Evolutionary conservation across 2,797 vertebrate genomes (phyloP).

Genomic region (Enteromius anoplus): DNA sequence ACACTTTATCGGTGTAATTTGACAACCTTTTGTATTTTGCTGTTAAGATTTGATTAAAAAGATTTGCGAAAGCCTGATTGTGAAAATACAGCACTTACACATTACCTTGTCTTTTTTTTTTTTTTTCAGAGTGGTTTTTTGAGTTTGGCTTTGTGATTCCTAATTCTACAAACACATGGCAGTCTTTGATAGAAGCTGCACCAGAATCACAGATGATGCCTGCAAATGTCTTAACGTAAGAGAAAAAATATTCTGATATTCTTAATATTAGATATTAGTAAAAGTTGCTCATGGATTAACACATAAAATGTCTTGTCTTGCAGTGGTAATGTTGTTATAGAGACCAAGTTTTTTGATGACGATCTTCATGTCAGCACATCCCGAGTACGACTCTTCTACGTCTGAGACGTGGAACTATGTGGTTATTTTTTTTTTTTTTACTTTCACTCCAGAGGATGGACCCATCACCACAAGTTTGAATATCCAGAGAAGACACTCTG

Average conservation of each 20-base stretch:
- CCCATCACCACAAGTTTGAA: conserved; percentile 53
- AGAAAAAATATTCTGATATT: neutral
- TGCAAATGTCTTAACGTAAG: conserved; percentile 98
- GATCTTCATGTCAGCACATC: conserved; percentile 99
- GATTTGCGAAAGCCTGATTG: neutral
- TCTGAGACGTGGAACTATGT: conserved; percentile 76
- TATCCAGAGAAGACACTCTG: conserved; percentile 54
- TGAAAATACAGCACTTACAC: neutral
- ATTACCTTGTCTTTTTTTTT: conserved; percentile 48
- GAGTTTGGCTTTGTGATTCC: conserved; percentile 99
- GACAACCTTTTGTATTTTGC: neutral
- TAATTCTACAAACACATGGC: conserved; percentile 99
- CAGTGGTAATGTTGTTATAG: conserved; percentile 98
- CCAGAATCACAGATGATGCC: conserved; percentile 99
- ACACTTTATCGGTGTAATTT: neutral
- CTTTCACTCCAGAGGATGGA: conserved; percentile 49
- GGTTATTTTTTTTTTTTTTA: neutral
- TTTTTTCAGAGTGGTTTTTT: conserved; percentile 94
- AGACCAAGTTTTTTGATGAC: conserved; percentile 98
- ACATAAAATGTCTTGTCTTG: conserved; percentile 55
- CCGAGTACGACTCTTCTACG: conserved; percentile 97
- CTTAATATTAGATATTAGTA: neutral
- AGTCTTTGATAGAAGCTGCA: conserved; percentile 98
- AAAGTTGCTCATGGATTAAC: neutral
- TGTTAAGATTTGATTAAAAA: neutral